A percentile compares a stretch with the other conserved stretches of the same genome.
phyloP scores from a whole-genome alignment of 2,113 vertebrate genomes.

The Trematocara marginatum region DNA sequence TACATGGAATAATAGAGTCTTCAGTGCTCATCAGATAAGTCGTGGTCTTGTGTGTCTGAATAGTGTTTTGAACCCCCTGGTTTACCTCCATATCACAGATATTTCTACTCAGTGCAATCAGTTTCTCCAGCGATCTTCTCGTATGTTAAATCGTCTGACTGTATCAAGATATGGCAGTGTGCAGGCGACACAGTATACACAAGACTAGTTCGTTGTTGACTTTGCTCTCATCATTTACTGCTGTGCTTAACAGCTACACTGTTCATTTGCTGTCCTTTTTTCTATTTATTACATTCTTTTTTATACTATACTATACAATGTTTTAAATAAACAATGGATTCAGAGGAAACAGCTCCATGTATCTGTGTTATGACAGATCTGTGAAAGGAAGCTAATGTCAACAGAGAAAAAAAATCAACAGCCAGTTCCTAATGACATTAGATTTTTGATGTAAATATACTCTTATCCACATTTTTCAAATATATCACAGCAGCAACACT shows the following conservation, averaged over 20 bases:
- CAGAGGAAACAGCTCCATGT: not conserved
- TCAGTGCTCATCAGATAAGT: constrained; percentile 72
- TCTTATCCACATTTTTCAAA: not conserved
- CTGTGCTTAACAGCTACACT: not conserved
- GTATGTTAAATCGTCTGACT: not conserved
- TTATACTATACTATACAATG: not conserved
- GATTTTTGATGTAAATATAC: not conserved
- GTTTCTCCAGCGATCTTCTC: not conserved
- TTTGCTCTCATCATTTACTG: not conserved
- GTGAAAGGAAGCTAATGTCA: not conserved
- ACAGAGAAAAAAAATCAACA: not conserved
- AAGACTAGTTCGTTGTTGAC: not conserved
- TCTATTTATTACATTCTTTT: not conserved
- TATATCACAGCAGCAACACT: not conserved
- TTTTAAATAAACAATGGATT: not conserved
- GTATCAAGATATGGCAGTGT: accelerated
- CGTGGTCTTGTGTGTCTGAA: constrained; percentile 78
- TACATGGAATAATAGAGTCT: constrained; percentile 46
- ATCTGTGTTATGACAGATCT: not conserved
- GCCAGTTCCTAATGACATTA: not conserved
- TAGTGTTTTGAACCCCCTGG: constrained; percentile 77
- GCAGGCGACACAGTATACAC: accelerated
- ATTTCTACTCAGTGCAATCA: constrained; percentile 1
- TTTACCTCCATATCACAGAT: constrained; percentile 67
- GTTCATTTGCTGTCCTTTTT: not conserved